These are phyloP conservation scores for Agrochola lota DNA, from an alignment of 2,888 invertebrate species.

Conservation along the genomic window DNA sequence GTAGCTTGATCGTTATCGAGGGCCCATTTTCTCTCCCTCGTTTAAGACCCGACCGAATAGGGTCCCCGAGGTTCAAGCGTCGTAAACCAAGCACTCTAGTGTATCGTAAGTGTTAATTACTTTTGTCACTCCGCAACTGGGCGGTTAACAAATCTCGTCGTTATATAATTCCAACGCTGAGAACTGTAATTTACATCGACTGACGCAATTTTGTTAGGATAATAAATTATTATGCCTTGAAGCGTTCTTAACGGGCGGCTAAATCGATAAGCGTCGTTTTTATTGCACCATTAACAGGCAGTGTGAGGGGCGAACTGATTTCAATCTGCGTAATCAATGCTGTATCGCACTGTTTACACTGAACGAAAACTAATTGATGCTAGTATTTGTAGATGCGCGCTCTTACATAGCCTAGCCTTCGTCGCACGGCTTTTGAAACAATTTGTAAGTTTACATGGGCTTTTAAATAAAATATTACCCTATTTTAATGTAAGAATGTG, in stretches of 20 bases:
- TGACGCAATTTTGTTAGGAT: conserved; percentile 87
- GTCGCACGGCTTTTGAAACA: conserved; percentile 3
- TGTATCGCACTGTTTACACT: conserved; percentile 57
- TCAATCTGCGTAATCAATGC: conserved; percentile 88
- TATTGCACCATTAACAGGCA: conserved; percentile 89
- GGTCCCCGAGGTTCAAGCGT: conserved; percentile 81
- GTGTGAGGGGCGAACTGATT: conserved; percentile 85
- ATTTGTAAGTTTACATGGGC: background rate
- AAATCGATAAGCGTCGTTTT: conserved; percentile 89
- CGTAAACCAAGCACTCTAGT: conserved; percentile 85
- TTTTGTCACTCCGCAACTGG: conserved; percentile 86
- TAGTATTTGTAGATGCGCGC: conserved; percentile 70
- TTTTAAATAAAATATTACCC: background rate
- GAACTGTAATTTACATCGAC: conserved; percentile 85
- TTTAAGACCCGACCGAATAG: conserved; percentile 76
- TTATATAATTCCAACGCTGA: conserved; percentile 83
- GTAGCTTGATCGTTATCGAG: conserved; percentile 77
- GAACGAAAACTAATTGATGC: conserved; percentile 58
- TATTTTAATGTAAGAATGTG: background rate
- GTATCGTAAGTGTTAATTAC: conserved; percentile 89
- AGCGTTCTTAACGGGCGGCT: conserved; percentile 86
- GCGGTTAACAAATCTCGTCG: conserved; percentile 86
- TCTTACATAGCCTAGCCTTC: conserved; percentile 34
- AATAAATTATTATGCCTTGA: conserved; percentile 87
- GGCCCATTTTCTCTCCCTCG: conserved; percentile 78